A percentile compares a stretch with the other conserved stretches of the same genome.
phyloP scores from a whole-genome alignment of 2,888 invertebrate species.

The Ypsolopha sequella region DNA sequence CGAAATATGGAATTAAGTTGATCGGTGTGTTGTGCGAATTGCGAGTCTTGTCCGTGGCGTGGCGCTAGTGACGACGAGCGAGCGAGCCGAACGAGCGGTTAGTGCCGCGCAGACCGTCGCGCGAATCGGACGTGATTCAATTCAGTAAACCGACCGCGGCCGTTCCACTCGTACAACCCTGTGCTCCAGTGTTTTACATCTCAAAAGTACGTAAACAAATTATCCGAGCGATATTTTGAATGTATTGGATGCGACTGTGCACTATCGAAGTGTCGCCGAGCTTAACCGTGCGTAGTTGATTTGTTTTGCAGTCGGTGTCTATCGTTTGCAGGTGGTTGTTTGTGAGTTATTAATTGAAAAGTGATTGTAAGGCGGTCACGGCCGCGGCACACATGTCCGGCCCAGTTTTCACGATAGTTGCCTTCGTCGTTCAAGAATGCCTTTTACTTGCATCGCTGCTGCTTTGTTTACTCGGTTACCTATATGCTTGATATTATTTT shows the following conservation, averaged over 20 bases:
- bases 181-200: constrained; percentile 43
- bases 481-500: not conserved
- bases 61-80: constrained; percentile 7
- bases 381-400: constrained; percentile 67
- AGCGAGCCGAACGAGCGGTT: constrained; percentile 5
- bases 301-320: constrained; percentile 17
- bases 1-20: constrained; percentile 66
- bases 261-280: not conserved
- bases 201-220: constrained; percentile 54
- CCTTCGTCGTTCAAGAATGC: constrained; percentile 42
- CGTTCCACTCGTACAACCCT: constrained; percentile 28
- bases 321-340: constrained; percentile 61
- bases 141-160: constrained; percentile 14
- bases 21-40: constrained; percentile 46
- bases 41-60: constrained; percentile 24
- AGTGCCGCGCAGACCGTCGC: constrained; percentile 32
- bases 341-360: constrained; percentile 67
- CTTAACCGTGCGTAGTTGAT: constrained; percentile 27
- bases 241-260: not conserved
- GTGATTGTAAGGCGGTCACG: constrained; percentile 68
- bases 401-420: constrained; percentile 59
- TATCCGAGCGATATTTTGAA: not conserved
- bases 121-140: constrained; percentile 17
- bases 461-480: constrained; percentile 50
- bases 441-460: constrained; percentile 28